Percentiles rank a stretch among this genome's conserved stretches.
These are phyloP conservation scores for Drosophila neocordata DNA, from an alignment of 1,140 invertebrate genomes.

Conservation along the genomic window DNA sequence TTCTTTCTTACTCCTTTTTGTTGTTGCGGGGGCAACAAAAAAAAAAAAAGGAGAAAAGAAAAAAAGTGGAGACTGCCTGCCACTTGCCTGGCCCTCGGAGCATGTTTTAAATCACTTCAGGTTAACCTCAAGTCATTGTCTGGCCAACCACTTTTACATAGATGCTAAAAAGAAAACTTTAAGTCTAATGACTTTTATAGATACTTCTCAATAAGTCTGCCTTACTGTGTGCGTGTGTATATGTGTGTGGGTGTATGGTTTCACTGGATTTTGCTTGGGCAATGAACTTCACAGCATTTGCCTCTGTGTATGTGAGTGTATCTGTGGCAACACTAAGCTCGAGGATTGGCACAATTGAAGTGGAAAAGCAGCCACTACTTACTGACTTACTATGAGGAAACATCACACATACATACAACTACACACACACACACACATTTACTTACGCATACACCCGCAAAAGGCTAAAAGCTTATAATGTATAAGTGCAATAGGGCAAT, in stretches of 20 bases:
- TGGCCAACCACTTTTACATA: conserved; percentile 24
- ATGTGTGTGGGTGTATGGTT: conserved; percentile 12
- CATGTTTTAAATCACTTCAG: conserved; percentile 49
- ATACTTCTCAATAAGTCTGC: conserved; percentile 44
- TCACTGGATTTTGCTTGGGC: conserved; percentile 29
- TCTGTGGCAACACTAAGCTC: conserved; percentile 51
- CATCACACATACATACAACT: neutral
- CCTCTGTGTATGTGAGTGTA: conserved; percentile 7
- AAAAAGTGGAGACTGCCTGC: neutral
- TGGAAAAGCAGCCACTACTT: conserved; percentile 39
- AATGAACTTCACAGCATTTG: conserved; percentile 52
- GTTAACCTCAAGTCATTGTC: conserved; percentile 58
- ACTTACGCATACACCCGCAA: conserved; percentile 18
- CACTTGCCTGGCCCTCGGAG: conserved; percentile 14
- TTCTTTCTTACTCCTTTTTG: neutral
- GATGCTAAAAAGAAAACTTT: conserved; percentile 47
- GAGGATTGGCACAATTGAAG: conserved; percentile 51
- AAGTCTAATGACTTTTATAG: conserved; percentile 72
- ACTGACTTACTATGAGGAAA: conserved; percentile 1
- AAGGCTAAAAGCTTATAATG: conserved; percentile 56
- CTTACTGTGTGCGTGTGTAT: neutral
- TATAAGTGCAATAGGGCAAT: conserved; percentile 18
- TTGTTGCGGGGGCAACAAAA: too few species aligned
- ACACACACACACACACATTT: neutral
- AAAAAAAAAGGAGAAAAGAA: conserved; percentile 34